Conservation (phyloP, 2,113 vertebrate genomes). For the Grus americana region DNA sequence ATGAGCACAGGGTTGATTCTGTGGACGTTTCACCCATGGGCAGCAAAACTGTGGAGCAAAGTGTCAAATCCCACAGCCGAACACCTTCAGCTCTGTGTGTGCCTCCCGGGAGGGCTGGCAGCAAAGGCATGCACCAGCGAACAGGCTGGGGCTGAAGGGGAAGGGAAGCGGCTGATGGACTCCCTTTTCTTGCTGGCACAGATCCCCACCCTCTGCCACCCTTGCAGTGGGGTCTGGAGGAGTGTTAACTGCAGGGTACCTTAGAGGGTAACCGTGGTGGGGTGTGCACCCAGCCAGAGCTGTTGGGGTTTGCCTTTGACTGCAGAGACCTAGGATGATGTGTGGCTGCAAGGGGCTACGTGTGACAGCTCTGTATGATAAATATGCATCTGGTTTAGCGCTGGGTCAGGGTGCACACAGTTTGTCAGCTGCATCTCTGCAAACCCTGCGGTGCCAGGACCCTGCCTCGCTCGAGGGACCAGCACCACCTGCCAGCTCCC, state of each 20-base stretch:
- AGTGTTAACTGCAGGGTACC: neutral
- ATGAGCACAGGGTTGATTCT: neutral
- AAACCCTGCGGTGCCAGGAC: neutral
- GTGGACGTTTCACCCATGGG: neutral
- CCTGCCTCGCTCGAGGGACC: neutral
- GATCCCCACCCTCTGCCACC: neutral
- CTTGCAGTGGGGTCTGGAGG: neutral
- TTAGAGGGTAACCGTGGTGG: rapidly evolving
- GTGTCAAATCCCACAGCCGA: neutral
- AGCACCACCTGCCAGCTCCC: neutral
- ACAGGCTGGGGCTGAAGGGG: neutral
- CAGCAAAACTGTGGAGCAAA: neutral
- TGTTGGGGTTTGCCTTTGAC: neutral
- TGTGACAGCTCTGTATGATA: neutral
- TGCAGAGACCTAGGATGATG: neutral
- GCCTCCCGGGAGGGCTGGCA: neutral
- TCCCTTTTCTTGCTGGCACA: neutral
- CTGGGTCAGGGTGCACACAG: too few species aligned
- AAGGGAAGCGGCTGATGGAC: neutral
- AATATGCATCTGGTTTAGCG: neutral
- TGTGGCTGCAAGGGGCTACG: neutral
- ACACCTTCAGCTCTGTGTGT: neutral
- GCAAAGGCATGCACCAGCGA: neutral
- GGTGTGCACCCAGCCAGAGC: neutral
- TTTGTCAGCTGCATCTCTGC: neutral